These are phyloP conservation scores for Ranitomeya imitator DNA, from an alignment of 2,113 vertebrate species.

Conservation along the genomic window DNA sequence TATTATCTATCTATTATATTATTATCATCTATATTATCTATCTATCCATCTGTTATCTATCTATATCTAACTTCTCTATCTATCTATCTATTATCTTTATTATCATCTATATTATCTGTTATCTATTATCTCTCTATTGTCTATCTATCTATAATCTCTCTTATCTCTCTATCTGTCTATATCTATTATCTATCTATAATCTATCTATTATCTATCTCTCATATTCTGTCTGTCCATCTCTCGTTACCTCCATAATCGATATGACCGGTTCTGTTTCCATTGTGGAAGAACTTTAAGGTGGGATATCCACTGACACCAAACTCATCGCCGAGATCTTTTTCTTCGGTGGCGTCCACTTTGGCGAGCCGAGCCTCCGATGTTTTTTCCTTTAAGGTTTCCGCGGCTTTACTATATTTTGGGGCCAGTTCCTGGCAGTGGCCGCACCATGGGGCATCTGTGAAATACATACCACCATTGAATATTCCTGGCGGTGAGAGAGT, in stretches of 20 bases:
- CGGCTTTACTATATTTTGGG: constrained; percentile 77
- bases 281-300: constrained; percentile 79
- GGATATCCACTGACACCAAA: constrained; percentile 80
- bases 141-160: too few species aligned
- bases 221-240: background rate
- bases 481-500: too few species aligned
- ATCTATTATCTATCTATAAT: background rate
- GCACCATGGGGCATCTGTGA: constrained; percentile 87
- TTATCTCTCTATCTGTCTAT: too few species aligned
- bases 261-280: constrained; percentile 77
- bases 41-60: background rate
- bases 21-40: too few species aligned
- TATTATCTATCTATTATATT: too few species aligned
- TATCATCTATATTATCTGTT: too few species aligned
- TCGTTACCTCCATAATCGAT: constrained; percentile 73
- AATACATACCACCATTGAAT: background rate
- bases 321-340: constrained; percentile 77
- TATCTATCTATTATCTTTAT: too few species aligned
- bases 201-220: background rate
- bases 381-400: constrained; percentile 71
- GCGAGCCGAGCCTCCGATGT: constrained; percentile 69
- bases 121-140: too few species aligned
- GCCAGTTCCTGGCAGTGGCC: constrained; percentile 82
- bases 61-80: too few species aligned
- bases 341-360: constrained; percentile 80